Conservation (phyloP, 1,140 invertebrate species). For the Drosophila kepulauana region DNA sequence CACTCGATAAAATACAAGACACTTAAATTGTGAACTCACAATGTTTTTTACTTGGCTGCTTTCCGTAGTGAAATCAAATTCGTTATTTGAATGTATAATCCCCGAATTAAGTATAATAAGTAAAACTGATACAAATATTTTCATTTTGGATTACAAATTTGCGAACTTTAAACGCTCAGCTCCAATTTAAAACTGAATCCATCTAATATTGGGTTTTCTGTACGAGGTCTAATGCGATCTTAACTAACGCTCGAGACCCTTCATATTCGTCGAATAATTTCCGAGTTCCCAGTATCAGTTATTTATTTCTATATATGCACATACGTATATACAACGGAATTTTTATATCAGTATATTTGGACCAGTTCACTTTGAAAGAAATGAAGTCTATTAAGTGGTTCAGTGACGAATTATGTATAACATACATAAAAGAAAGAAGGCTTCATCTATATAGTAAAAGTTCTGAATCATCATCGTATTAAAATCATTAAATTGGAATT, state of each 20-base stretch:
- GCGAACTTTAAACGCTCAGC: neutral
- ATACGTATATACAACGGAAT: too few species aligned
- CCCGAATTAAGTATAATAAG: neutral
- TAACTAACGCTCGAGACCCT: neutral
- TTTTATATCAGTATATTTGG: too few species aligned
- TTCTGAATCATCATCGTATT: too few species aligned
- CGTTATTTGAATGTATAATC: neutral
- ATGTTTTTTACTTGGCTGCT: neutral
- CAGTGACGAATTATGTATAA: too few species aligned
- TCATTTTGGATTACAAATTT: neutral
- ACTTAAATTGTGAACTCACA: neutral
- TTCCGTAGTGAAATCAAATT: neutral
- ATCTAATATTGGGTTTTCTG: neutral
- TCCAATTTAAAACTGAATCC: conserved; percentile 1
- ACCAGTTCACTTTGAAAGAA: too few species aligned
- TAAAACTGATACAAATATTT: neutral
- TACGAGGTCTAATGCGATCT: neutral
- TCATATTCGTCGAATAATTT: neutral
- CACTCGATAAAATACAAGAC: too few species aligned
- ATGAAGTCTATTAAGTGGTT: too few species aligned
- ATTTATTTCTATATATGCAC: too few species aligned
- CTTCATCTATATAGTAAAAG: too few species aligned
- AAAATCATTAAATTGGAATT: too few species aligned
- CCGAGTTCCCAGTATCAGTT: too few species aligned
- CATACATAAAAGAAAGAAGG: too few species aligned